Percentiles rank a stretch among this genome's conserved stretches.
These are phyloP conservation scores for Allygus modestus DNA, from an alignment of 2,888 invertebrate species.

Conservation along the genomic window DNA sequence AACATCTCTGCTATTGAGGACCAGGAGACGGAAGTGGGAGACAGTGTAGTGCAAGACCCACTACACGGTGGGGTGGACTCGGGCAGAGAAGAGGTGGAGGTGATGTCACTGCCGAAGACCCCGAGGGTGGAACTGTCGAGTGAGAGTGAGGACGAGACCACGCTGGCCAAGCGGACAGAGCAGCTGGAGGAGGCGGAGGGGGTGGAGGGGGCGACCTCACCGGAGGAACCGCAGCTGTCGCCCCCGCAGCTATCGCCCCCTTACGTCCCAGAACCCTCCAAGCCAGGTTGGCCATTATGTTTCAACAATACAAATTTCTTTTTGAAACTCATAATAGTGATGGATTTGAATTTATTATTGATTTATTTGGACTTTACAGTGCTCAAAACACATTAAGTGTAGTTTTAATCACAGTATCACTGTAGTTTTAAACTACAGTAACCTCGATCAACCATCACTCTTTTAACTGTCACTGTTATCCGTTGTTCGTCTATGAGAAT, in stretches of 20 bases:
- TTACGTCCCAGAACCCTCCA: neutral
- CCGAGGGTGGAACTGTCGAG: neutral
- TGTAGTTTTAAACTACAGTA: too few species aligned
- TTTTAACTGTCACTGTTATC: too few species aligned
- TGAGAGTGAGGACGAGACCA: conserved; percentile 52
- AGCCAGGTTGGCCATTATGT: too few species aligned
- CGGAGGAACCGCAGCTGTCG: conserved; percentile 26
- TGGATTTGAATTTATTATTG: too few species aligned
- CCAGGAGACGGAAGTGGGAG: neutral
- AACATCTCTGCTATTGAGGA: neutral
- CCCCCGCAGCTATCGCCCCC: conserved; percentile 54
- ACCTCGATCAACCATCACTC: too few species aligned
- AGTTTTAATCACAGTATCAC: too few species aligned
- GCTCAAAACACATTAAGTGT: too few species aligned
- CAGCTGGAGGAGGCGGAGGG: neutral
- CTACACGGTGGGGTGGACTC: neutral
- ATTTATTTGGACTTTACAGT: too few species aligned
- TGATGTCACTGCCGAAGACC: conserved; percentile 38
- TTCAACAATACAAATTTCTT: too few species aligned
- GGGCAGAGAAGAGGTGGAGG: conserved; percentile 12
- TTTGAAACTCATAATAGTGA: too few species aligned
- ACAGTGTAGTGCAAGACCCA: neutral
- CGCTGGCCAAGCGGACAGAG: conserved; percentile 37
- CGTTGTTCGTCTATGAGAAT: too few species aligned
- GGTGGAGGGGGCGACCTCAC: neutral